Conservation (phyloP, 2,888 invertebrate species). For the Rhagonycha lutea region DNA sequence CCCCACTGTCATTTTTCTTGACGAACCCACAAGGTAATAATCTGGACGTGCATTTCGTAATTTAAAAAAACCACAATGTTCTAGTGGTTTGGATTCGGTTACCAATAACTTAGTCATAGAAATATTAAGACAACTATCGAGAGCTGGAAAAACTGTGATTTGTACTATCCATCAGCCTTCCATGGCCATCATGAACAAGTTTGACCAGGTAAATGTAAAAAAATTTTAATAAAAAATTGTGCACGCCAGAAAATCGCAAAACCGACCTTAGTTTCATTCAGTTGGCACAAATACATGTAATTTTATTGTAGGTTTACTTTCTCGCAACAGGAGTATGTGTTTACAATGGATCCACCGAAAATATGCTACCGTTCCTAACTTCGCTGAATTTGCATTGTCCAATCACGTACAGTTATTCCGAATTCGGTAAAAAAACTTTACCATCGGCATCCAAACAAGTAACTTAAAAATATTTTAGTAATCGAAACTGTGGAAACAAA, state of each 20-base stretch:
- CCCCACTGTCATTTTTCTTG: not conserved
- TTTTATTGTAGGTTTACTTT: constrained; percentile 48
- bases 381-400: constrained; percentile 71
- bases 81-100: constrained; percentile 73
- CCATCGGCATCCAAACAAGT: not conserved
- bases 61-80: not conserved
- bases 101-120: constrained; percentile 73
- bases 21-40: not conserved
- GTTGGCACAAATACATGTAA: not conserved
- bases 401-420: constrained; percentile 78
- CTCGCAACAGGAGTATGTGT: constrained; percentile 66
- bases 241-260: too few relatives aligned
- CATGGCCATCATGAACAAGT: constrained; percentile 57
- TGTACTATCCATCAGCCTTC: constrained; percentile 83
- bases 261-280: too few relatives aligned
- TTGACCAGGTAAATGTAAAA: not conserved
- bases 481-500: constrained; percentile 53
- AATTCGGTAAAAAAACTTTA: constrained; percentile 59
- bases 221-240: too few relatives aligned
- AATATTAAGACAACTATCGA: constrained; percentile 69
- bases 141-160: constrained; percentile 73
- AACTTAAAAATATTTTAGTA: constrained; percentile 44
- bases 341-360: constrained; percentile 70
- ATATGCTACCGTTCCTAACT: constrained; percentile 70
- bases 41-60: not conserved